phyloP scores from a whole-genome alignment of 2,888 invertebrate species.

The Andrena marginata region DNA sequence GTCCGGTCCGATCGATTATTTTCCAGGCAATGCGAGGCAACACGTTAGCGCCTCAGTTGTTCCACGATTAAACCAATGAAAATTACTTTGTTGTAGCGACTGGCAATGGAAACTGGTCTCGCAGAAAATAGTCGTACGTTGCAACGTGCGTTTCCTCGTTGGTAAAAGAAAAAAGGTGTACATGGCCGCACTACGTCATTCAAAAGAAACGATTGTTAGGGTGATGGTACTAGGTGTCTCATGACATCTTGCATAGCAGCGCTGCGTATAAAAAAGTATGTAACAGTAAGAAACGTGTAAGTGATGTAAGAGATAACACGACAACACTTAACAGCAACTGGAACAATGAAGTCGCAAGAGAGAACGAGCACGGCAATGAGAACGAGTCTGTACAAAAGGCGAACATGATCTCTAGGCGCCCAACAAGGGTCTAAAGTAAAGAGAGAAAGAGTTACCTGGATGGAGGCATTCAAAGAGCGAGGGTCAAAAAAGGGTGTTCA shows the following conservation, averaged over 20 bases:
- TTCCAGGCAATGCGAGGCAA: background rate
- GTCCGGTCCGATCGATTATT: background rate
- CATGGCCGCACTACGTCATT: conserved; percentile 54
- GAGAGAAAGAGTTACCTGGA: conserved; percentile 81
- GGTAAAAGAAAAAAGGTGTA: conserved; percentile 14
- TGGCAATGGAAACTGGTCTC: background rate
- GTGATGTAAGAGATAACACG: conserved; percentile 53
- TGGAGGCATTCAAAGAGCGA: conserved; percentile 81
- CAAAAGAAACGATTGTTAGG: conserved; percentile 46
- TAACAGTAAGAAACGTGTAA: conserved; percentile 27
- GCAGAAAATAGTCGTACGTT: conserved; percentile 24
- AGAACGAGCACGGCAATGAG: conserved; percentile 61
- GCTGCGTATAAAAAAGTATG: conserved; percentile 39
- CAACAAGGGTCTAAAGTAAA: conserved; percentile 78
- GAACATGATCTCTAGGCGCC: conserved; percentile 70
- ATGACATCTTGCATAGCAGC: conserved; percentile 64
- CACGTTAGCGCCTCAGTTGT: background rate
- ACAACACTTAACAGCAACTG: conserved; percentile 66
- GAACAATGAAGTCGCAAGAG: conserved; percentile 58
- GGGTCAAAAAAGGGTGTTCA: conserved; percentile 77
- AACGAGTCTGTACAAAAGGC: conserved; percentile 66
- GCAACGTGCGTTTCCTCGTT: conserved; percentile 27
- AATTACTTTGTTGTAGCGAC: conserved; percentile 10
- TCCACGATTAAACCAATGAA: background rate
- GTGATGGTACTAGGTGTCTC: conserved; percentile 51